Percentiles rank a stretch among this genome's conserved stretches.
Evolutionary conservation across 1,140 invertebrate genomes (phyloP).

Genomic region (Trachymyrmex septentrionalis): DNA sequence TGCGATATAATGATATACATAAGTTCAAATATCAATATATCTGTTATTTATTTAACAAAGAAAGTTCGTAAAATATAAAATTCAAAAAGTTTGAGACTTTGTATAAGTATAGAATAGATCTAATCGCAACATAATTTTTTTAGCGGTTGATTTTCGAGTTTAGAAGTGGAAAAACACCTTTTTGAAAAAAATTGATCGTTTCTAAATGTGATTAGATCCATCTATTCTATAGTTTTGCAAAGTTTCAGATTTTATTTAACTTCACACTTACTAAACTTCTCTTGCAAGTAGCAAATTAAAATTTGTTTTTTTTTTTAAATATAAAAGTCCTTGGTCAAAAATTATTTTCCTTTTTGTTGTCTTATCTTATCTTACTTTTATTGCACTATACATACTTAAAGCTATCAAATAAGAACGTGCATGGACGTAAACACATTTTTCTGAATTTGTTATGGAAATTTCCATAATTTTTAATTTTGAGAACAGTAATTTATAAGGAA

Average conservation of each 20-base stretch:
- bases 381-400: background rate
- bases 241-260: too few relatives aligned
- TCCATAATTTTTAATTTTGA: background rate
- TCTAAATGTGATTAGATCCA: too few relatives aligned
- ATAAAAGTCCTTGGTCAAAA: background rate
- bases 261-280: too few relatives aligned
- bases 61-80: too few relatives aligned
- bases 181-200: too few relatives aligned
- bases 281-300: background rate
- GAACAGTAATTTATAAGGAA: background rate
- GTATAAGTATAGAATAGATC: too few relatives aligned
- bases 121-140: too few relatives aligned
- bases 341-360: background rate
- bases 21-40: background rate
- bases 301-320: background rate
- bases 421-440: background rate
- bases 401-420: background rate
- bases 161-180: too few relatives aligned
- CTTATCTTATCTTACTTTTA: conserved; percentile 17
- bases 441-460: background rate
- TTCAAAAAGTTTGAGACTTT: too few relatives aligned
- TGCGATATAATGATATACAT: background rate
- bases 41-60: too few relatives aligned
- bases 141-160: too few relatives aligned
- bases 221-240: too few relatives aligned